Percentiles rank a stretch among this genome's conserved stretches.
phyloP scores from a whole-genome alignment of 1,140 invertebrate genomes.

The Hormaphis cornu region DNA sequence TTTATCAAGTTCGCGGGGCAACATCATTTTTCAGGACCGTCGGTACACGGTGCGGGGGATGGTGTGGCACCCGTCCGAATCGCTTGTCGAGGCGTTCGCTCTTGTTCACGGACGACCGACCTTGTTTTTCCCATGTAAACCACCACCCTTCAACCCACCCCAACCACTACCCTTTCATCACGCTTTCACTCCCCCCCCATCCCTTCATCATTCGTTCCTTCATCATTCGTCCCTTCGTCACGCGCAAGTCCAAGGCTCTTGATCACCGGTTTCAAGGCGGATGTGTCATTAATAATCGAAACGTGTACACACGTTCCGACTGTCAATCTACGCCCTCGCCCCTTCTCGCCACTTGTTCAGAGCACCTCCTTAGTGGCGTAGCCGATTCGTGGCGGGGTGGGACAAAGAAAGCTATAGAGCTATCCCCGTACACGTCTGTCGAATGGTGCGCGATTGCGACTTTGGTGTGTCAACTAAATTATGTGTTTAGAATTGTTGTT shows the following conservation, averaged over 20 bases:
- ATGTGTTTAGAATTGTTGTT: too few species aligned
- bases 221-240: neutral
- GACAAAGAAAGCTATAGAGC: too few species aligned
- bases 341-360: too few species aligned
- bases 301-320: neutral
- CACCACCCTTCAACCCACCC: neutral
- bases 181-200: too few species aligned
- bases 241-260: neutral
- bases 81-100: neutral
- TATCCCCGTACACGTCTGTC: too few species aligned
- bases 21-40: constrained; percentile 1
- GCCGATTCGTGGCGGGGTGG: too few species aligned
- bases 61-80: neutral
- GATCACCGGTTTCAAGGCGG: too few species aligned
- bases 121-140: neutral
- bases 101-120: neutral
- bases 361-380: too few species aligned
- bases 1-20: neutral
- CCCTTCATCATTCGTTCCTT: neutral
- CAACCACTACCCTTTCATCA: neutral
- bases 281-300: neutral
- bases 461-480: too few species aligned
- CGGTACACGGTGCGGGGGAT: neutral
- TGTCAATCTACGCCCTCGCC: too few species aligned
- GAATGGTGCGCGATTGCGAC: too few species aligned